Evolutionary conservation across 2,888 invertebrate species (phyloP), one percentile per base, ranked within the genome.

Genomic region (Anarsia innoxiella): DNA sequence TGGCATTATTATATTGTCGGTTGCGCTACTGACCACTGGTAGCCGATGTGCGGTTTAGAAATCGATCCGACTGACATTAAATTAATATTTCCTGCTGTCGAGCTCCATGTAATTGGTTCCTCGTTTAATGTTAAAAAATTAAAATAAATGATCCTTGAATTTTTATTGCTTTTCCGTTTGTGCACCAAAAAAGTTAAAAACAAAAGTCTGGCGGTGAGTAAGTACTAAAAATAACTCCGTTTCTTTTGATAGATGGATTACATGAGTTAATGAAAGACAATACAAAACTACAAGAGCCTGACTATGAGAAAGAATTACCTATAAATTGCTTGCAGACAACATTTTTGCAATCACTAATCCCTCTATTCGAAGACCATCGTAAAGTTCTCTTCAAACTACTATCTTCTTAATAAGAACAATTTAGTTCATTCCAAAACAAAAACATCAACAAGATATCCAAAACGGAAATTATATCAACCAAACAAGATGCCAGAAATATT

Each of bases 31-130:
- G 63, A 59, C 60, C 65, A 66, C 54, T 44, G 26, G 25, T 33
- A 33, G 10, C 14, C 25, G 31, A 43, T 43, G 49, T 72, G 76
- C 65, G 77, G 76, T 73, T 76, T 70, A 69, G 69, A 73, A 69
- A 76, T 60, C 70, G 69, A 74, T 76, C 60, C 48, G 46, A 50
- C 50, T 49, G 48, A 56, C 66, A 72, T 75, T 69, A 62, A 56
- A 57, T 53, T 69, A 66, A 69, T 68, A 60, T 67, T 69, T 76
- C 71, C 76, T 70, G 68, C 53, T 63, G 58, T 56, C 49, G 54
- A 51, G 48, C 53, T 44, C 44, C 45, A 55, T 53, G 59, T 62
- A 60, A 65, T 66, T 62, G 57, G 51, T 55, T 56, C 46, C 51
- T 56, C 49, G 57, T 64, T 61, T 55, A 59, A 57, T 58, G 60